Conservation (phyloP, 1,140 invertebrate genomes). For the Tetragonula clypearis region DNA sequence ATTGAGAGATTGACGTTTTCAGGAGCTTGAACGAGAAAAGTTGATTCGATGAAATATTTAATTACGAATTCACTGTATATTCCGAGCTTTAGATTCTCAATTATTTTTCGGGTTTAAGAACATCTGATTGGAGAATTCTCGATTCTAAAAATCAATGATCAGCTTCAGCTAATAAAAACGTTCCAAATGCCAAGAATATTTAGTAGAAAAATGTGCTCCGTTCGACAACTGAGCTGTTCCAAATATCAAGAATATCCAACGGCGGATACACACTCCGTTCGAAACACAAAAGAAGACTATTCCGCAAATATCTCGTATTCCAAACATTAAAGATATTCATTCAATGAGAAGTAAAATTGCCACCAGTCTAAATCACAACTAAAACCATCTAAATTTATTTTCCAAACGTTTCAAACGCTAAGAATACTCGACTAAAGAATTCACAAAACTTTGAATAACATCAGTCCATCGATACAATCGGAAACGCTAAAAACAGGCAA, state of each 20-base stretch:
- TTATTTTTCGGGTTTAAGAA: background rate
- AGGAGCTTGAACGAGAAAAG: background rate
- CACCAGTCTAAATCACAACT: background rate
- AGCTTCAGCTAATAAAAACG: background rate
- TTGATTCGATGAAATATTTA: background rate
- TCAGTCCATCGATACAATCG: background rate
- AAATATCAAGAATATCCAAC: background rate
- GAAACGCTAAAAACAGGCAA: background rate
- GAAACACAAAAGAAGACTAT: background rate
- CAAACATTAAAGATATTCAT: background rate
- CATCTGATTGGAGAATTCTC: background rate
- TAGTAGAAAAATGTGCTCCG: background rate
- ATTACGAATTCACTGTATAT: background rate
- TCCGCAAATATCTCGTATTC: background rate
- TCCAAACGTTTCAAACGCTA: background rate
- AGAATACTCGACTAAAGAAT: background rate
- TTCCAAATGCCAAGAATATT: background rate
- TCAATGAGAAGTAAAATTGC: background rate
- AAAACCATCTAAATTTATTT: background rate
- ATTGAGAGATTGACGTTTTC: background rate
- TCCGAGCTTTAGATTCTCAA: too few species aligned
- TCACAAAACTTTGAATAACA: background rate
- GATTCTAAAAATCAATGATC: background rate
- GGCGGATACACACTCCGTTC: too few species aligned
- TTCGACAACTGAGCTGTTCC: background rate